These are phyloP conservation scores for Venturia canescens DNA, from an alignment of 1,140 invertebrate genomes.

Conservation along the genomic window DNA sequence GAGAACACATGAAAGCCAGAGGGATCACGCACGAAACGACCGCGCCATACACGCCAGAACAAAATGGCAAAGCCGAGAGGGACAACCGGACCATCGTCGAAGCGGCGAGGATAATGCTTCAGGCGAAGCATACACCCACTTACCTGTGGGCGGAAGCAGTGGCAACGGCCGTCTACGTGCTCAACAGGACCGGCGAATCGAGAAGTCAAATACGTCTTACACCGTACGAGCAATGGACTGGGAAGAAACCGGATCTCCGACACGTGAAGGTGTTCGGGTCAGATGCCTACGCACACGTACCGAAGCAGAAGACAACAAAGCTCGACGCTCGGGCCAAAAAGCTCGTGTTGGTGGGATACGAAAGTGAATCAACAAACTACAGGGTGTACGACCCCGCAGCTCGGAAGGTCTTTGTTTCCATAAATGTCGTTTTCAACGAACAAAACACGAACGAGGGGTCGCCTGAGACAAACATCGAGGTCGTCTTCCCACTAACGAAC, in stretches of 20 bases:
- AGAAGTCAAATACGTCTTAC: conserved; percentile 57
- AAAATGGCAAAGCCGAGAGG: conserved; percentile 71
- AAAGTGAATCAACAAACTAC: background rate
- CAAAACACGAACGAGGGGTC: background rate
- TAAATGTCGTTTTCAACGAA: background rate
- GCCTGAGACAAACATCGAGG: background rate
- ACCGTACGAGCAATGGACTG: conserved; percentile 63
- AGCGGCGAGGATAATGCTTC: conserved; percentile 69
- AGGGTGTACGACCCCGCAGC: background rate
- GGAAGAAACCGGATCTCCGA: conserved; percentile 45
- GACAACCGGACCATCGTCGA: conserved; percentile 73
- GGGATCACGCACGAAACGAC: conserved; percentile 54
- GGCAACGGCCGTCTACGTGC: conserved; percentile 65
- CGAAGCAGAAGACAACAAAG: conserved; percentile 57
- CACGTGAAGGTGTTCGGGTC: conserved; percentile 63
- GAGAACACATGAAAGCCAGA: background rate
- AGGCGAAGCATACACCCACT: conserved; percentile 61
- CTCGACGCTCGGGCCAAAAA: conserved; percentile 55
- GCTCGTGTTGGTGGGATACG: conserved; percentile 10
- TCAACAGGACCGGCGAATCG: conserved; percentile 55
- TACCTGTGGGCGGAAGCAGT: conserved; percentile 75
- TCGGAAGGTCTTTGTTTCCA: background rate
- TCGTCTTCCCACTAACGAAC: background rate
- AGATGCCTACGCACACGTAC: conserved; percentile 60
- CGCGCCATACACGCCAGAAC: conserved; percentile 68